Conservation (phyloP, 2,888 invertebrate genomes). For the Nomada fucata region DNA sequence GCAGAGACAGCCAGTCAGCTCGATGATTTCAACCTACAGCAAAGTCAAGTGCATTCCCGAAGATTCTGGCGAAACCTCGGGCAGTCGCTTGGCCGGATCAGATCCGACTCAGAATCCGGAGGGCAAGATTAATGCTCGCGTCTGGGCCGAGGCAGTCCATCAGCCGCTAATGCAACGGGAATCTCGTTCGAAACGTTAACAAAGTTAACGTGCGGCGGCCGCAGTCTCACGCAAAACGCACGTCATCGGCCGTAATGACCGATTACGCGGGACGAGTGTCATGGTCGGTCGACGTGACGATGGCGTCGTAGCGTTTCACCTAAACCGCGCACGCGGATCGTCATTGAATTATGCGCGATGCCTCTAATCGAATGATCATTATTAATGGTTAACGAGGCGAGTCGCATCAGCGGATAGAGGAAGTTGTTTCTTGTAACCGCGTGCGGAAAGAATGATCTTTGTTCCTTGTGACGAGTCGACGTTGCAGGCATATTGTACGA, state of each 20-base stretch:
- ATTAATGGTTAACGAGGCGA: constrained; percentile 79
- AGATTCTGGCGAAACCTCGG: constrained; percentile 24
- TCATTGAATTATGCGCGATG: constrained; percentile 83
- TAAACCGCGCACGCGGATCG: constrained; percentile 78
- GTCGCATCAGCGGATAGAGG: background rate
- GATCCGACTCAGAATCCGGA: background rate
- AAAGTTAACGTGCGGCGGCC: constrained; percentile 74
- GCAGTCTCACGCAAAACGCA: constrained; percentile 78
- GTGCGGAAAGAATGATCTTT: constrained; percentile 5
- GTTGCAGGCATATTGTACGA: background rate
- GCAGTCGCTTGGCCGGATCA: background rate
- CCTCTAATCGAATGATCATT: constrained; percentile 83
- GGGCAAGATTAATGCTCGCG: constrained; percentile 51
- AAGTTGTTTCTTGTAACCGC: constrained; percentile 5
- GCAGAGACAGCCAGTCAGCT: no score
- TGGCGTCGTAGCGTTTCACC: constrained; percentile 80
- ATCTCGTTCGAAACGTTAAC: constrained; percentile 80
- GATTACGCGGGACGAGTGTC: constrained; percentile 80
- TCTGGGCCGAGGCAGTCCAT: constrained; percentile 45
- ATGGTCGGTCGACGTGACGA: constrained; percentile 69
- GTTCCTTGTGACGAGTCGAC: background rate
- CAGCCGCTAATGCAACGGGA: constrained; percentile 74
- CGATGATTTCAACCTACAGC: background rate
- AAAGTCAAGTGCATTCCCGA: constrained; percentile 35
- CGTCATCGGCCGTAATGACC: constrained; percentile 84